phyloP scores from a whole-genome alignment of 2,797 vertebrate genomes.

The Typhlichthys subterraneus region DNA sequence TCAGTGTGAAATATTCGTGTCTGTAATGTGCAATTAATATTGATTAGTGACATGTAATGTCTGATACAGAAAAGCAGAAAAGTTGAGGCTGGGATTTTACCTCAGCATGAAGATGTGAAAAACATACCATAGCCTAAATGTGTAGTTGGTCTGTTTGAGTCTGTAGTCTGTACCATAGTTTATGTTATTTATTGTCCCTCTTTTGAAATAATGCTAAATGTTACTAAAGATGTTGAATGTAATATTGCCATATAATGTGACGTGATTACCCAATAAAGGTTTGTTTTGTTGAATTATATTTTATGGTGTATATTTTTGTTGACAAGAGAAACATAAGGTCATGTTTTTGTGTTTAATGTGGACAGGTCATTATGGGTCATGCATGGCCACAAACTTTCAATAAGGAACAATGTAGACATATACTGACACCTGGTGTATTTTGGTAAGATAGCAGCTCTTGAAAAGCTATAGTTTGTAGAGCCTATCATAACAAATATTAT shows the following conservation, averaged over 20 bases:
- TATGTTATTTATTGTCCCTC: slow-evolving; percentile 1
- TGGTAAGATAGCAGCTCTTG: neutral
- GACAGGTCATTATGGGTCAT: no score
- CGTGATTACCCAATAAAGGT: slow-evolving; percentile 30
- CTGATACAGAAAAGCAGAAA: slow-evolving; percentile 35
- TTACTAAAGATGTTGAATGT: slow-evolving; percentile 62
- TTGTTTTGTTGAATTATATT: slow-evolving; percentile 3
- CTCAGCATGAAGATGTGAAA: slow-evolving; percentile 68
- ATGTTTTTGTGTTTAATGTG: neutral
- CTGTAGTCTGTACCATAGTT: slow-evolving; percentile 18
- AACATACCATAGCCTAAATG: slow-evolving; percentile 10
- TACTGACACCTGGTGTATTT: slow-evolving; percentile 11
- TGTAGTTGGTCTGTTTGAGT: slow-evolving; percentile 1
- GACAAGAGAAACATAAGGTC: neutral
- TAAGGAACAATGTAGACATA: neutral
- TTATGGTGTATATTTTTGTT: neutral
- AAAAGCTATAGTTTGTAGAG: neutral
- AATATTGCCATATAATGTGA: slow-evolving; percentile 31
- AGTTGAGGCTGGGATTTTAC: slow-evolving; percentile 51
- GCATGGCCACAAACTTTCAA: neutral
- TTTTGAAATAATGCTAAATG: slow-evolving; percentile 48
- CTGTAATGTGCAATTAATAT: slow-evolving; percentile 11
- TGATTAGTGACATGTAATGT: slow-evolving; percentile 34
- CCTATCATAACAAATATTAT: no score
- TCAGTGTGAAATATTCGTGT: neutral